These are phyloP conservation scores for Drosophila mayaguana DNA, from an alignment of 2,888 invertebrate species.

Conservation along the genomic window DNA sequence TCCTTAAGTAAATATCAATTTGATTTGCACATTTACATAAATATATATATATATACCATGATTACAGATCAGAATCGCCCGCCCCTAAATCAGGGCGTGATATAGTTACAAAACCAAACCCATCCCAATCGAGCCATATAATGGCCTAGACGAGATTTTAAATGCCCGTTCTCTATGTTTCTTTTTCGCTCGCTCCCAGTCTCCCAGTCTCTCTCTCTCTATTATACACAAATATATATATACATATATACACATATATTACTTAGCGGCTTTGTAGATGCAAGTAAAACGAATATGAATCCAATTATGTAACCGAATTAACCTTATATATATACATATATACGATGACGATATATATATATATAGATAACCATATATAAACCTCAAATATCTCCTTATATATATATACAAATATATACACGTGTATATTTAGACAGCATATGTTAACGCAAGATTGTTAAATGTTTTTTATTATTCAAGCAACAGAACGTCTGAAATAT, in stretches of 20 bases:
- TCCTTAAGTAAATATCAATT: conserved; percentile 13
- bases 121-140: conserved; percentile 27
- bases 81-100: conserved; percentile 11
- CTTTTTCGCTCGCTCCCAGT: background rate
- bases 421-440: conserved; percentile 11
- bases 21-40: background rate
- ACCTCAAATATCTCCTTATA: conserved; percentile 13
- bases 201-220: background rate
- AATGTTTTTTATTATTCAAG: conserved; percentile 23
- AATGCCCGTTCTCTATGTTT: background rate
- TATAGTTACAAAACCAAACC: conserved; percentile 2
- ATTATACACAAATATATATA: conserved; percentile 20
- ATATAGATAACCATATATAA: conserved; percentile 17
- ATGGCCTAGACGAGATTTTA: conserved; percentile 17
- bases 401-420: conserved; percentile 16
- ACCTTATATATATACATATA: conserved; percentile 29
- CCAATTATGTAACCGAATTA: conserved; percentile 23
- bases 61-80: conserved; percentile 3
- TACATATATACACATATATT: conserved; percentile 7
- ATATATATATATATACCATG: conserved; percentile 24
- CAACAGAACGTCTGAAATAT: conserved; percentile 36
- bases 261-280: conserved; percentile 27
- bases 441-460: conserved; percentile 40
- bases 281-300: conserved; percentile 29
- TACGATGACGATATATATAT: conserved; percentile 15